Conservation (phyloP, 2,113 vertebrate genomes). For the Scolopax mira region DNA sequence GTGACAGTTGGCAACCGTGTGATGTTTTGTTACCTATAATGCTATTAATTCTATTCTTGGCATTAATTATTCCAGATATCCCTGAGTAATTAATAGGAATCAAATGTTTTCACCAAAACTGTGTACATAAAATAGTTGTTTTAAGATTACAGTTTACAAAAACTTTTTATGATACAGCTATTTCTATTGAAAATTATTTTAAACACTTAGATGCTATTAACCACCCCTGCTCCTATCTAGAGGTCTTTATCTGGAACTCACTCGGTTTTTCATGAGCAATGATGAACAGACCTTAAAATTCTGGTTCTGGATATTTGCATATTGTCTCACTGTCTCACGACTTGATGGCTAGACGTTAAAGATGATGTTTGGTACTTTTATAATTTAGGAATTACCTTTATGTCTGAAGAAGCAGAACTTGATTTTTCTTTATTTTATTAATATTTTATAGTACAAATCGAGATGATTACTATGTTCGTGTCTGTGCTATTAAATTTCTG, state of each 20-base stretch:
- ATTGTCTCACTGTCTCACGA: neutral
- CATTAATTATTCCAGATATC: neutral
- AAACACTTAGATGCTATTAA: neutral
- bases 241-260: neutral
- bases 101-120: neutral
- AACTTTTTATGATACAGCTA: neutral
- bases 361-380: neutral
- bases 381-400: neutral
- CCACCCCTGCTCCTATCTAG: neutral
- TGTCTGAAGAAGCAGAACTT: neutral
- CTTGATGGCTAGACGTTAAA: neutral
- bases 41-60: neutral
- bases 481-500: conserved; percentile 86
- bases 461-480: conserved; percentile 88
- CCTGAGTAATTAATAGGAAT: neutral
- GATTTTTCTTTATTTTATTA: neutral
- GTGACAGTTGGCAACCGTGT: neutral
- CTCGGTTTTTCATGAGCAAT: neutral
- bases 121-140: neutral
- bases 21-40: neutral
- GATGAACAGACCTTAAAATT: neutral
- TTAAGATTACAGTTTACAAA: neutral
- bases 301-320: neutral
- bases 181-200: neutral
- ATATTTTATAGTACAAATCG: conserved; percentile 79